Conservation (phyloP, 2,113 vertebrate genomes). For the Gopherus evgoodei region DNA sequence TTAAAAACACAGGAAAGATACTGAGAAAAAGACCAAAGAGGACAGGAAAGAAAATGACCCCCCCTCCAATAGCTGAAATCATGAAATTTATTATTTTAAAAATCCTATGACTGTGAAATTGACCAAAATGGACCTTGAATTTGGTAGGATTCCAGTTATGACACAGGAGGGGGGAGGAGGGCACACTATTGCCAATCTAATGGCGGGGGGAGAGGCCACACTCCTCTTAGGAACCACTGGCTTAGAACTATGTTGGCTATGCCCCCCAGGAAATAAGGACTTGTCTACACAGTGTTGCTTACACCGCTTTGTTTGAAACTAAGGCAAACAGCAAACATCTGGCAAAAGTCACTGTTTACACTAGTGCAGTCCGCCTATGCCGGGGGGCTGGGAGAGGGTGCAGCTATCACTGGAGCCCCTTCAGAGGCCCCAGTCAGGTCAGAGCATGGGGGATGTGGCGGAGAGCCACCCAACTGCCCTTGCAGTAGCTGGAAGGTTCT, state of each 20-base stretch:
- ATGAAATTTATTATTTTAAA: too few relatives aligned
- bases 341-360: background rate
- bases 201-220: background rate
- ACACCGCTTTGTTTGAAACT: background rate
- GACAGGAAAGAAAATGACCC: background rate
- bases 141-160: too few relatives aligned
- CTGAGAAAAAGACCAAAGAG: background rate
- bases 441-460: too few relatives aligned
- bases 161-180: background rate
- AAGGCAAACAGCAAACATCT: background rate
- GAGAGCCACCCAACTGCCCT: background rate
- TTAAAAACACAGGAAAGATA: background rate
- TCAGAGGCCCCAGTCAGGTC: too few relatives aligned
- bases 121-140: too few relatives aligned
- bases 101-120: too few relatives aligned
- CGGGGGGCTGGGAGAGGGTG: background rate
- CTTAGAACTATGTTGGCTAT: accelerated
- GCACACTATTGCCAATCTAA: background rate
- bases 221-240: background rate
- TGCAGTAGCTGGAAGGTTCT: background rate
- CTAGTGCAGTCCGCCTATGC: accelerated
- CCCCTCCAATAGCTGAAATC: background rate
- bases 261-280: accelerated
- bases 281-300: background rate
- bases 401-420: too few relatives aligned